phyloP scores from a whole-genome alignment of 2,797 vertebrate species.

The Clarias platycephalus region DNA sequence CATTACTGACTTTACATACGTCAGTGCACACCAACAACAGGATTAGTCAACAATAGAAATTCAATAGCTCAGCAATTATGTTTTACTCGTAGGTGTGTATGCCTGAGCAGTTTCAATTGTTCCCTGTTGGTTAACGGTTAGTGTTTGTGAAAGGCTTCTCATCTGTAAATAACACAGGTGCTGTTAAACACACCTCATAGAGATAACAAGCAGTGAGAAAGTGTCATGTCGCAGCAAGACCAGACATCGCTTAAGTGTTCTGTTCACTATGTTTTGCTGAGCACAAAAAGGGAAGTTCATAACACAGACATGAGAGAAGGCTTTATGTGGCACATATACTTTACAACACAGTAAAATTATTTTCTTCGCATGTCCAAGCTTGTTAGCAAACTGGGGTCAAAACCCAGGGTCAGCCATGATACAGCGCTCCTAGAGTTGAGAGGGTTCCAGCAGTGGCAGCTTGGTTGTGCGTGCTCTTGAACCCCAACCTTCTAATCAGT shows the following conservation, averaged over 20 bases:
- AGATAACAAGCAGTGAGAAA: neutral
- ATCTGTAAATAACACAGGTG: slow-evolving; percentile 7
- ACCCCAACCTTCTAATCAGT: too few species aligned
- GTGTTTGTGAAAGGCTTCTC: slow-evolving; percentile 25
- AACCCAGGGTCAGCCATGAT: too few species aligned
- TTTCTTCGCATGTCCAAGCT: too few species aligned
- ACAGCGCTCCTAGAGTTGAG: too few species aligned
- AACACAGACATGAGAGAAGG: neutral
- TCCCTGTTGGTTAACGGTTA: slow-evolving; percentile 30
- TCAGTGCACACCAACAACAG: slow-evolving; percentile 16
- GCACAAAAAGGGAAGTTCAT: neutral
- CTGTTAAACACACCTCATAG: slow-evolving; percentile 28
- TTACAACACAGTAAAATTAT: too few species aligned
- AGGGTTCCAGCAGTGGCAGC: too few species aligned
- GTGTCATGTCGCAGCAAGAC: neutral
- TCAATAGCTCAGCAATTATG: slow-evolving; percentile 27
- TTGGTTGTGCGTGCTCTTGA: too few species aligned
- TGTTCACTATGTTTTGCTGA: neutral
- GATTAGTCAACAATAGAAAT: slow-evolving; percentile 3
- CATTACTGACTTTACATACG: neutral
- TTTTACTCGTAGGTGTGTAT: slow-evolving; percentile 31
- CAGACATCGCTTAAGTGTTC: neutral
- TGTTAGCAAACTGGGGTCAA: too few species aligned
- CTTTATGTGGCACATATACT: neutral
- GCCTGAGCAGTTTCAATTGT: slow-evolving; percentile 23